Base-by-base conservation (phyloP, 2,797 vertebrate species). In the Cirrhinus molitorella region DNA sequence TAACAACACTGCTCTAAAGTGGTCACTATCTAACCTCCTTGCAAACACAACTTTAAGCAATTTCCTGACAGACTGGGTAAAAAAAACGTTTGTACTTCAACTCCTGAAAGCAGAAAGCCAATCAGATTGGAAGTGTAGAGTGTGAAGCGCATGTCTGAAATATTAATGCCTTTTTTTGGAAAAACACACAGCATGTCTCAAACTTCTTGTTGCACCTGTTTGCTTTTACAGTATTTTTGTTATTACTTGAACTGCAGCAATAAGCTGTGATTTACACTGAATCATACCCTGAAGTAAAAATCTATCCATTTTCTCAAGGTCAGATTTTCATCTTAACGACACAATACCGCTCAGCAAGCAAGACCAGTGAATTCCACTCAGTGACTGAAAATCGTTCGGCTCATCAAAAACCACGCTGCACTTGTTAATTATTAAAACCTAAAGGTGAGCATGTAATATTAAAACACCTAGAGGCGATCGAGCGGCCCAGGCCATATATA, bases 371-470 rank as follows among this genome's bases (percentile, higher is more conserved):
- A 79, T 84, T 86, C 81, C 61, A 79, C 37, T 70, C 53, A 55
- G 68, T 84, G 84, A 87, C 84, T 92, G 90, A 92, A 94, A 91
- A 89, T 85, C 85, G 49, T 82, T 85, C 85, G 86, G 88, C 91
- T 92, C 92, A 94, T 94, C 93, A 94, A 91, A 93, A 93, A 91
- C 90, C 93, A 87, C 90, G 81, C 87, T 86, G 91, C 87, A 73
- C 78, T 83, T 81, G 88, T 95, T 90, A 94, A 94, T 93, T 90
- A 94, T 94, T 95, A 90, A 94, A 93, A 91, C 88, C 90, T 90
- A 92, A 93, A 93, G 91, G 92, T 93, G 93, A 87, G 89, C 91
- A 94, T 95, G 90, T 92, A 94, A 95, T 94, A 94, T 94, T 94
- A 91, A 95, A 93, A 91, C 85, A 88, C 93, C 93, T 93, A 87